Percentiles rank a stretch among this genome's conserved stretches.
Conservation (phyloP, 1,140 invertebrate species). For the Drosophila rufa region DNA sequence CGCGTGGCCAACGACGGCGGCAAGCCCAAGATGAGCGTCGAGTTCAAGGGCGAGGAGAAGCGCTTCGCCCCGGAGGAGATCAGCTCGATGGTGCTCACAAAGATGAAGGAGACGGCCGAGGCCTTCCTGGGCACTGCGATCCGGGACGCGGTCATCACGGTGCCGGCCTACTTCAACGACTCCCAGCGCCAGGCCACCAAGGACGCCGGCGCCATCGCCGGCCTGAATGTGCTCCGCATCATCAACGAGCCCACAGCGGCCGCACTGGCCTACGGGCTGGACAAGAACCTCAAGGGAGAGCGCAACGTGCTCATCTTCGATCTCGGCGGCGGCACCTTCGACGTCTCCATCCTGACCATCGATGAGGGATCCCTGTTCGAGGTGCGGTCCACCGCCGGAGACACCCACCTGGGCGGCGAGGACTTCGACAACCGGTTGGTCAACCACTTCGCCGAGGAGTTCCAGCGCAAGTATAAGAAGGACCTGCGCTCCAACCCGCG, state of each 20-base stretch:
- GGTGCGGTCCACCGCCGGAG: conserved; percentile 91
- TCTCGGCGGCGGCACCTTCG: conserved; percentile 91
- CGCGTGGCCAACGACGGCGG: conserved; percentile 88
- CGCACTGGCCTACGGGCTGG: conserved; percentile 90
- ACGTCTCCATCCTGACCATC: conserved; percentile 94
- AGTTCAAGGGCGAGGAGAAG: conserved; percentile 91
- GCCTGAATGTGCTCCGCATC: conserved; percentile 89
- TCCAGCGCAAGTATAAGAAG: conserved; percentile 62
- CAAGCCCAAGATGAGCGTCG: conserved; percentile 90
- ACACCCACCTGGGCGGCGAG: conserved; percentile 91
- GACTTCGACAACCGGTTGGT: conserved; percentile 95
- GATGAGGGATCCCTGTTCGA: conserved; percentile 93
- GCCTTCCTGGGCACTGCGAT: conserved; percentile 90
- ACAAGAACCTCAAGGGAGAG: conserved; percentile 91
- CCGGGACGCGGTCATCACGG: conserved; percentile 88
- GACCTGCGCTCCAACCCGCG: conserved; percentile 87
- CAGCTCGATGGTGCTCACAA: conserved; percentile 91
- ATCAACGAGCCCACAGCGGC: conserved; percentile 92
- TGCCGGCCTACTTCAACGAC: conserved; percentile 89
- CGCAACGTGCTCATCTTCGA: conserved; percentile 91
- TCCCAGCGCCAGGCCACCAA: conserved; percentile 89
- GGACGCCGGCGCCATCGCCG: conserved; percentile 89
- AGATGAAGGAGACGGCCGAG: conserved; percentile 94
- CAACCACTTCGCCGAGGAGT: conserved; percentile 90
- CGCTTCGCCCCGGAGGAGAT: conserved; percentile 91